Base-by-base conservation (phyloP, 1,140 invertebrate genomes). In the Pseudobourletiella spinata region DNA sequence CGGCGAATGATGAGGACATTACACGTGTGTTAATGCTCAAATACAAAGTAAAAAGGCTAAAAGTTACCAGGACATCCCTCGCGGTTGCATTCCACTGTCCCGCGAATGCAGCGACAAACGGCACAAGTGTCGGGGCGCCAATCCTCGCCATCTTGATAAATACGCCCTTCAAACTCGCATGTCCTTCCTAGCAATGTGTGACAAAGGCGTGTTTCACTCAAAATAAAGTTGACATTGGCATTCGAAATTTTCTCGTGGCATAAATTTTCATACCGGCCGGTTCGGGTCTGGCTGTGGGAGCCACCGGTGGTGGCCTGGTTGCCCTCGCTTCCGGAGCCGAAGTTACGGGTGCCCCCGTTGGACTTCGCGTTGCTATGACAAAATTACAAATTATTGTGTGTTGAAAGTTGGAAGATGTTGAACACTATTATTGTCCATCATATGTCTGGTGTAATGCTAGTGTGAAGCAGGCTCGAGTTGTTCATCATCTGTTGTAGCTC, bases 91-190 rank as follows among this genome's bases (percentile, higher is more conserved):
- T 79, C 79, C 29, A 83, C 78, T 24, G 78, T 74, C 4, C 83
- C 81, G 15, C 70, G 64, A 42, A 71, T 73, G 70, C 85, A 87
- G 50, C 76, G 76, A 71, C 85, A 86, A 24, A 79, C 75, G 0
- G 82, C 83, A 73, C 85, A 87, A 59, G 77, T 77, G 71, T 83
- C 81, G 3, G 81, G 76, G 66, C 78, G 78, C 83, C 83, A 85
- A 42, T 76, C 76, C 59, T 84, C 79, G 14, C 82, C 82, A 57
- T 86, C 82, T 1, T 76, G 72, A 73, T 83, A 85, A 51, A 72
- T 74, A 64, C 76, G 71, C 14, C 80, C 80, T 46, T 82, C 76
- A 62, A 79, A 75, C 39, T 69, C 65, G 70, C 80, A 81, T 15
- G 70, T 59, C 57, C 61, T 46, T 15, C 28, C 52, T 32, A 48